Base-by-base conservation (phyloP, 2,797 vertebrate genomes). In the Phoeniculus purpureus region DNA sequence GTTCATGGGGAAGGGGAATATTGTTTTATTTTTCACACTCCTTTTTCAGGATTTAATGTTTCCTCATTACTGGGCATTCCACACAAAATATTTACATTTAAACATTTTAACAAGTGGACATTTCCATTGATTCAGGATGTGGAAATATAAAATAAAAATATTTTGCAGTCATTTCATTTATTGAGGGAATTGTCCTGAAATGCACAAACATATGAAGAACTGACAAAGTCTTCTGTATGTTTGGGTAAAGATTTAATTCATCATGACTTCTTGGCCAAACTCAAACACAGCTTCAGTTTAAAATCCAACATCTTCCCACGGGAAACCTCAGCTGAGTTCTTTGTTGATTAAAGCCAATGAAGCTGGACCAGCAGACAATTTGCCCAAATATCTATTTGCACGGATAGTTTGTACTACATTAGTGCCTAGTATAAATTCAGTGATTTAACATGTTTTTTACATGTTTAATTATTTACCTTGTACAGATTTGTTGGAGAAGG, bases 341-440 rank as follows among this genome's bases (percentile, higher is more conserved):
- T 76, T 87, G 47, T 56, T 92, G 78, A 85, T 90, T 94, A 86
- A 94, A 93, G 60, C 75, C 56, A 94, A 80, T 90, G 78, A 81
- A 79, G 54, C 68, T 87, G 84, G 81, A 85, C 51, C 32, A 67
- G 75, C 15, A 92, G 83, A 90, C 50, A 84, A 77, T 94, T 90
- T 93, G 7, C 34, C 75, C 86, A 93, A 93, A 67, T 86, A 88
- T 47, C 8, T 91, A 23, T 84, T 93, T 88, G 88, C 64, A 90
- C 81, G 61, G 75, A 34, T 64, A 93, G 50, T 62, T 95, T 90
- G 31, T 66, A 79, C 18, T 84, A 67, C 45, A 80, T 81, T 90
- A 81, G 9, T 18, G 19, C 15, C 22, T 80, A 62, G 50, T 29
- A 17, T 11, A 92, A 94, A 93, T 70, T 43, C 67, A 84, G 40